Evolutionary conservation across 1,140 invertebrate species (phyloP), one percentile per base, ranked within the genome.

Genomic region (Caenorhabditis latens): DNA sequence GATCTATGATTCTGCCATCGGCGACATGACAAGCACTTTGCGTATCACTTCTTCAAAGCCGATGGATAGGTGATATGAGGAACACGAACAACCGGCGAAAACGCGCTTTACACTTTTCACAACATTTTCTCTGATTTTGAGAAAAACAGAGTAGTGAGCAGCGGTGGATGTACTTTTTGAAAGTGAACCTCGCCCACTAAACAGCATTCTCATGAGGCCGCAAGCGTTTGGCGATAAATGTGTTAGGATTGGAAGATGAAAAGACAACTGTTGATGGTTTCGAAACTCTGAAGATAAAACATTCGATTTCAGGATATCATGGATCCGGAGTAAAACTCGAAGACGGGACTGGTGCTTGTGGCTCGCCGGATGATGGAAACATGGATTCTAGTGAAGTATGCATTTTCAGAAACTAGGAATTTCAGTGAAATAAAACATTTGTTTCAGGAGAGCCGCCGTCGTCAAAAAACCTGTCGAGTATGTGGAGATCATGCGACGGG

Each of bases 401-500:
- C 19, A 32, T 0, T 32, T 11, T 16, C 16, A 8, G 5, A 53
- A 11, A 11, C 5, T 3, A 14, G 50, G 9, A 11, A 16, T 53
- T 11, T 14, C 9, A 8, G 50, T 32, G 32, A 32, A 32, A 32
- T 32, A 32, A 53, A 53, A 53, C 24, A 6, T 19, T 19, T 24
- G 9, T 55, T 84, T 87, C 71, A 87, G 86, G 89, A 90, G 14
- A 50, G 79, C 71, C 63, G 90, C 5, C 82, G 88, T 21, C 90
- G 90, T 14, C 89, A 91, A 42, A 90, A 90, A 53, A 90, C 84
- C 9, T 96, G 95, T 91, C 94, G 95, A 53, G 96, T 98, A 21
- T 98, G 96, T 93, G 96, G 96, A 4, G 96, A 97, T 91, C 94
- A 95, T 90, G 97, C 97, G 8, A 90, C 98, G 32, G 97, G 97